Evolutionary conservation across 2,888 invertebrate genomes (phyloP).

Genomic region (Ectemnius lituratus): DNA sequence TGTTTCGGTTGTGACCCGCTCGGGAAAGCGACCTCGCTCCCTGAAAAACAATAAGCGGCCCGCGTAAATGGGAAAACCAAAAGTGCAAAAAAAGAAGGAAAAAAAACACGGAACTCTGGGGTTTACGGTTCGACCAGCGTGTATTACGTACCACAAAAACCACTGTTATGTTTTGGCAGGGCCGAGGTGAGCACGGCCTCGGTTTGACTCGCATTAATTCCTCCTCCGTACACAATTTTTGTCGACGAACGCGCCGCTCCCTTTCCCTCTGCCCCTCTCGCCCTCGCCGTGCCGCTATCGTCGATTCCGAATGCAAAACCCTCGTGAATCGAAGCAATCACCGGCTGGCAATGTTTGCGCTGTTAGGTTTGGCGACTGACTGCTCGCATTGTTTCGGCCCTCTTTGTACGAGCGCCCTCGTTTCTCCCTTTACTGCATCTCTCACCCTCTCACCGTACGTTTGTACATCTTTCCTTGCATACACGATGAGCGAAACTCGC

Average conservation of each 20-base stretch:
- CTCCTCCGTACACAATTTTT: slow-evolving; percentile 60
- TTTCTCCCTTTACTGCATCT: slow-evolving; percentile 15
- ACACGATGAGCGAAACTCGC: neutral
- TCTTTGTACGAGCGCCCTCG: slow-evolving; percentile 27
- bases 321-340: slow-evolving; percentile 70
- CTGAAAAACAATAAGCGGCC: no score
- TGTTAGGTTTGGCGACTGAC: slow-evolving; percentile 62
- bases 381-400: slow-evolving; percentile 54
- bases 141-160: slow-evolving; percentile 38
- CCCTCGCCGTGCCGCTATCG: slow-evolving; percentile 14
- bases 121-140: slow-evolving; percentile 11
- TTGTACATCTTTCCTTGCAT: no score
- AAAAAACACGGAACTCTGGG: neutral
- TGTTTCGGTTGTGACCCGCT: no score
- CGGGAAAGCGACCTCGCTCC: no score
- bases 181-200: slow-evolving; percentile 18
- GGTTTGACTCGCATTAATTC: slow-evolving; percentile 58
- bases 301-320: slow-evolving; percentile 62
- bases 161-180: slow-evolving; percentile 46
- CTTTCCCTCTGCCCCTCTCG: slow-evolving; percentile 27
- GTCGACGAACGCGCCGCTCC: slow-evolving; percentile 7
- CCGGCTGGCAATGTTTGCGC: slow-evolving; percentile 67
- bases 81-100: no score
- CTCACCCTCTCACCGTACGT: neutral
- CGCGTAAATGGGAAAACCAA: no score